phyloP scores from a whole-genome alignment of 2,113 vertebrate genomes.

The Tragelaphus scriptus region DNA sequence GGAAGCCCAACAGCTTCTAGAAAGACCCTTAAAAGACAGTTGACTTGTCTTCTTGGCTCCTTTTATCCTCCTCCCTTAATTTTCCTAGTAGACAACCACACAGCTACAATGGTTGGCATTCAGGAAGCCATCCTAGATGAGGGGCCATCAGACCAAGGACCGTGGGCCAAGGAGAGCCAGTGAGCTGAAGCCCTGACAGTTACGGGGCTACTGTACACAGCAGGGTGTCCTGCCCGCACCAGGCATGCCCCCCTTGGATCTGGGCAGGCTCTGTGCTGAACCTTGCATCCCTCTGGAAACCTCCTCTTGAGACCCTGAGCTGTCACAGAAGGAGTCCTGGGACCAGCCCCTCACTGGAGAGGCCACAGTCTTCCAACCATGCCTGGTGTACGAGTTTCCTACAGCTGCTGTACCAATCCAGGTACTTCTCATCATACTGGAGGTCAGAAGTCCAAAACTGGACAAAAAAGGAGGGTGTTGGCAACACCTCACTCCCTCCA shows the following conservation, averaged over 20 bases:
- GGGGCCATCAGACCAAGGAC: not conserved
- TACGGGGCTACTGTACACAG: fast-evolving
- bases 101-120: not conserved
- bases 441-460: not conserved
- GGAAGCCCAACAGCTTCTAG: not conserved
- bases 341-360: not conserved
- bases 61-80: not conserved
- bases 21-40: not conserved
- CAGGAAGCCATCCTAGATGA: not conserved
- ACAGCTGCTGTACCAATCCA: not conserved
- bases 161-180: not conserved
- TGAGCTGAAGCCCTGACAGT: no score
- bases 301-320: not conserved
- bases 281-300: not conserved
- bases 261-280: not conserved
- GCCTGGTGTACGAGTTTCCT: not conserved
- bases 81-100: not conserved
- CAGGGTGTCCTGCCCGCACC: no score
- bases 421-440: not conserved
- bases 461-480: not conserved
- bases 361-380: not conserved
- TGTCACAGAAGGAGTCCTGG: not conserved
- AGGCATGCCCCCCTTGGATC: not conserved
- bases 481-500: not conserved
- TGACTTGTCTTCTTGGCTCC: not conserved